Conservation (phyloP, 2,113 vertebrate species). For the Cairina moschata region DNA sequence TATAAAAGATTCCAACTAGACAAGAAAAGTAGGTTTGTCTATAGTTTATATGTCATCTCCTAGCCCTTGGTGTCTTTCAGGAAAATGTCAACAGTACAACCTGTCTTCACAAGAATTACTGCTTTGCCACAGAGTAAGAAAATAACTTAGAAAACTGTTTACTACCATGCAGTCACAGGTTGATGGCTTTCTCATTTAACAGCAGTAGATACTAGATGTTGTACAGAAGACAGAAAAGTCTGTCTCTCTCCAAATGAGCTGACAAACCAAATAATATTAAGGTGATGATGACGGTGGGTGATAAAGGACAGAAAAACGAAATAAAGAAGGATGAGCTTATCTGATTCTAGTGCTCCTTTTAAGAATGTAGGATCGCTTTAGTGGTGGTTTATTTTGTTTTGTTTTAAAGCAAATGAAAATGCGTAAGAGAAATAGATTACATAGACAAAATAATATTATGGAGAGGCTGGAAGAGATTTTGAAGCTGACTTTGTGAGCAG, state of each 20-base stretch:
- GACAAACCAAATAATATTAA: not conserved
- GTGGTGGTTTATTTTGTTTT: not conserved
- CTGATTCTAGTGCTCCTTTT: not conserved
- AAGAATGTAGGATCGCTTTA: not conserved
- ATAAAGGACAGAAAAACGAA: not conserved
- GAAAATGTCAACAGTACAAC: not conserved
- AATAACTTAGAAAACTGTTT: not conserved
- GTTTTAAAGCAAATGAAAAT: not conserved
- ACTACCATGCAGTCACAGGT: not conserved
- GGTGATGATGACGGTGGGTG: not conserved
- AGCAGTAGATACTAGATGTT: not conserved
- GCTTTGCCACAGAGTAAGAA: not conserved
- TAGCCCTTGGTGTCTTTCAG: not conserved
- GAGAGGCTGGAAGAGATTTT: not conserved
- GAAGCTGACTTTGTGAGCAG: not conserved
- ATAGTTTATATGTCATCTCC: not conserved
- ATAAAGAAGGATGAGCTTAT: not conserved
- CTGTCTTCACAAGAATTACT: not conserved
- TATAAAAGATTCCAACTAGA: not conserved
- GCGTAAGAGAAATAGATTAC: not conserved
- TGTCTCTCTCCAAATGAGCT: not conserved
- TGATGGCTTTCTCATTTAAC: not conserved
- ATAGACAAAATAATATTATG: not conserved
- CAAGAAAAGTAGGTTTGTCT: not conserved
- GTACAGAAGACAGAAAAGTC: not conserved